Conservation (phyloP, 2,113 vertebrate species). For the Myanophis thanlyinensis region DNA sequence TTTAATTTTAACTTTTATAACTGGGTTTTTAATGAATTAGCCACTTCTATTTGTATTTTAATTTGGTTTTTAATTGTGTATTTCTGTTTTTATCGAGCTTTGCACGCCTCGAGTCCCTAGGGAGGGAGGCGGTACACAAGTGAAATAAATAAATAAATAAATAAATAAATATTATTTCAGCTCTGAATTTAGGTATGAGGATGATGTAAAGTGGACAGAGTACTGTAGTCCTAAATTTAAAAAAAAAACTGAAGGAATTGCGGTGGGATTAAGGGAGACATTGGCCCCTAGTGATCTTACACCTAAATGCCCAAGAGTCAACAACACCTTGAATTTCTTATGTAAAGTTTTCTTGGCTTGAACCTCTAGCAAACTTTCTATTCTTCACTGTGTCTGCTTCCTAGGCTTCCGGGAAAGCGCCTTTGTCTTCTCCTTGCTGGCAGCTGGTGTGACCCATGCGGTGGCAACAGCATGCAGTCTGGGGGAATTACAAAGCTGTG, state of each 20-base stretch:
- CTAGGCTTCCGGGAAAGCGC: conserved; percentile 90
- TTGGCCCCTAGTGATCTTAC: neutral
- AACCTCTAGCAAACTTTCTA: neutral
- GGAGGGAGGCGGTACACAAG: no score
- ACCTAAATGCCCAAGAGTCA: neutral
- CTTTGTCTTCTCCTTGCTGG: conserved; percentile 88
- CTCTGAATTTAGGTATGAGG: neutral
- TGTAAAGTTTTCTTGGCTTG: neutral
- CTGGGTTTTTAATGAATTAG: no score
- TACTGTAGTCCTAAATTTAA: neutral
- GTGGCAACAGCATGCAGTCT: conserved; percentile 91
- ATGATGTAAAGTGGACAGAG: neutral
- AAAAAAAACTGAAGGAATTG: neutral
- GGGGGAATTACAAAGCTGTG: conserved; percentile 86
- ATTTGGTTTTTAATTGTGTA: no score
- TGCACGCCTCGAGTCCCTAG: no score
- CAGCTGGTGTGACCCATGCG: conserved; percentile 89
- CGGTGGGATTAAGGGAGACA: neutral
- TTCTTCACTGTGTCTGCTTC: neutral
- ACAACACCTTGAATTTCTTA: neutral
- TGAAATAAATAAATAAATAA: no score
- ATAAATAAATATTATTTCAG: neutral
- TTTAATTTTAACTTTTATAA: no score
- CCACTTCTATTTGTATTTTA: no score
- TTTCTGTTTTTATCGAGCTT: no score